Base-by-base conservation (phyloP, 2,797 vertebrate species). In the Cottoperca gobio region DNA sequence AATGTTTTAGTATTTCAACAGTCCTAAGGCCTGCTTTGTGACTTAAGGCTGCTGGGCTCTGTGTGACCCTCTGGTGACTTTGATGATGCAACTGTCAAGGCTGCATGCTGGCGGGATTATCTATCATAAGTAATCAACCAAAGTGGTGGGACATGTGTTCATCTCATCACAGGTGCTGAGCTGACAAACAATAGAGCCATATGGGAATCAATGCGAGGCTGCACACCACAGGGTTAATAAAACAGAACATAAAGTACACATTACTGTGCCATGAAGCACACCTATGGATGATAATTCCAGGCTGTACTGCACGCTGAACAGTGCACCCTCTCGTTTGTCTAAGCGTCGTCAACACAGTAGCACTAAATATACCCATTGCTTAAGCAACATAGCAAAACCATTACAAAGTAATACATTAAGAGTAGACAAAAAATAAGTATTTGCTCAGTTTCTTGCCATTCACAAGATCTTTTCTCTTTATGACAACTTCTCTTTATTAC, bases 301-400 rank as follows among this genome's bases (percentile, higher is more conserved):
- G 70, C 16, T 43, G 79, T 69, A 76, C 76, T 67, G 65, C 49
- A 67, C 70, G 42, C 48, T 26, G 6, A 70, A 63, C 78, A 49
- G 78, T 66, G 68, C 78, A 58, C 75, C 66, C 70, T 70, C 60
- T 64, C 3, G 31, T 50, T 49, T 48, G 26, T 23, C 63, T 63
- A 83, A 93, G 90, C 78, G 80, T 92, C 94, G 45, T 45, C 70
- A 93, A 95, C 94, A 96, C 91, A 95, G 94, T 95, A 96, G 95
- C 95, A 91, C 92, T 93, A 94, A 92, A 96, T 57, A 83, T 73
- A 84, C 62, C 94, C 95, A 94, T 95, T 95, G 97, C 96, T 92
- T 86, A 92, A 95, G 74, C 74, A 70, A 89, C 66, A 82, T 21
- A 74, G 79, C 72, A 75, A 92, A 89, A 84, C 53, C 58, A 88